Conservation (phyloP, 2,888 invertebrate genomes). For the Morpho deidamia region DNA sequence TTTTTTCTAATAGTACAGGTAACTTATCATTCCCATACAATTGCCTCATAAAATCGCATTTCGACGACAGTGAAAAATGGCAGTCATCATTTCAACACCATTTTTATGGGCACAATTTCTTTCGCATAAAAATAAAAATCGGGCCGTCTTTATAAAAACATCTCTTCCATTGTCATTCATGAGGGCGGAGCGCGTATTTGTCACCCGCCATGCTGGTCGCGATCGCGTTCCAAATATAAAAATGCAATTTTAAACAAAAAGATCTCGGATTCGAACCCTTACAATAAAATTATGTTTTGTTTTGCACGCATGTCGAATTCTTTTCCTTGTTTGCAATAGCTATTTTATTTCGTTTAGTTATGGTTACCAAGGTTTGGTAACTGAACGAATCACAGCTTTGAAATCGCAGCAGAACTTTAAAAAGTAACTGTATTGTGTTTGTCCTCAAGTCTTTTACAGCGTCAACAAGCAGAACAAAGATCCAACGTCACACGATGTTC, state of each 20-base stretch:
- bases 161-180: conserved; percentile 79
- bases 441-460: too few relatives aligned
- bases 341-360: too few relatives aligned
- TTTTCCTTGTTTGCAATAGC: conserved; percentile 1
- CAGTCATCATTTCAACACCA: conserved; percentile 73
- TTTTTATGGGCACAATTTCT: conserved; percentile 76
- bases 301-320: conserved; percentile 39
- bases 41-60: conserved; percentile 66
- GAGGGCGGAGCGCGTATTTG: conserved; percentile 73
- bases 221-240: conserved; percentile 75
- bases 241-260: conserved; percentile 78
- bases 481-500: conserved; percentile 51
- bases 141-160: conserved; percentile 73
- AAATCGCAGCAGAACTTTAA: too few relatives aligned
- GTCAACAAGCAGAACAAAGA: conserved; percentile 22
- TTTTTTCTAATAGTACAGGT: conserved; percentile 1
- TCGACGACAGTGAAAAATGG: conserved; percentile 72
- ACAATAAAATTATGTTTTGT: conserved; percentile 67
- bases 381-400: not conserved
- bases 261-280: conserved; percentile 61
- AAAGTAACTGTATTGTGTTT: too few relatives aligned
- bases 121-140: conserved; percentile 74
- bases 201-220: conserved; percentile 67
- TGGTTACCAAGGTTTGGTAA: not conserved
- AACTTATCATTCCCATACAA: conserved; percentile 31